Conservation (phyloP, 2,888 invertebrate species). For the Drosophila barbarae region DNA sequence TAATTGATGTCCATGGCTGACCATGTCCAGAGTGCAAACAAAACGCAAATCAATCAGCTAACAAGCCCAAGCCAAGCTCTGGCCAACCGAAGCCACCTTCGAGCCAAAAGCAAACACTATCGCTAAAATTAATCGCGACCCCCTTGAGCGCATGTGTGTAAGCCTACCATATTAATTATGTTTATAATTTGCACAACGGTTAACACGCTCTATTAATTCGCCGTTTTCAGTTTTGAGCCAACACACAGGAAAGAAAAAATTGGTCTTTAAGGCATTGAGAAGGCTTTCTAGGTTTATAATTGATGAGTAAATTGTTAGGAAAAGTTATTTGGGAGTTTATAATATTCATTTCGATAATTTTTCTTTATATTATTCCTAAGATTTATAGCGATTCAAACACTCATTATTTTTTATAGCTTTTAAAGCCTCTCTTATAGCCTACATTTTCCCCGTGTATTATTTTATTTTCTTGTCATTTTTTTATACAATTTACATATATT, state of each 20-base stretch:
- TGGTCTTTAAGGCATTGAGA: background rate
- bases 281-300: too few species aligned
- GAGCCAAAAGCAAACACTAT: constrained; percentile 70
- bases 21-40: constrained; percentile 68
- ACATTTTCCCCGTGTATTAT: constrained; percentile 4
- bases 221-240: constrained; percentile 41
- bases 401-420: too few species aligned
- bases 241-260: constrained; percentile 13
- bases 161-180: constrained; percentile 70
- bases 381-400: background rate
- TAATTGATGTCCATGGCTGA: constrained; percentile 68
- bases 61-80: constrained; percentile 58
- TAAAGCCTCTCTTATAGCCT: too few species aligned
- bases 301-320: too few species aligned
- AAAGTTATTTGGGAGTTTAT: background rate
- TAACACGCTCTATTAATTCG: constrained; percentile 77
- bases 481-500: constrained; percentile 12
- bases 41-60: constrained; percentile 72
- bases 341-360: background rate
- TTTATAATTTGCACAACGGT: constrained; percentile 76
- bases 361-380: background rate
- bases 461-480: constrained; percentile 12
- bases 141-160: constrained; percentile 12
- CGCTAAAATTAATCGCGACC: constrained; percentile 64
- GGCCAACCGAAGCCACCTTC: constrained; percentile 45